Percentiles rank a stretch among this genome's conserved stretches.
phyloP scores from a whole-genome alignment of 2,797 vertebrate genomes.

The Mastacembelus armatus region DNA sequence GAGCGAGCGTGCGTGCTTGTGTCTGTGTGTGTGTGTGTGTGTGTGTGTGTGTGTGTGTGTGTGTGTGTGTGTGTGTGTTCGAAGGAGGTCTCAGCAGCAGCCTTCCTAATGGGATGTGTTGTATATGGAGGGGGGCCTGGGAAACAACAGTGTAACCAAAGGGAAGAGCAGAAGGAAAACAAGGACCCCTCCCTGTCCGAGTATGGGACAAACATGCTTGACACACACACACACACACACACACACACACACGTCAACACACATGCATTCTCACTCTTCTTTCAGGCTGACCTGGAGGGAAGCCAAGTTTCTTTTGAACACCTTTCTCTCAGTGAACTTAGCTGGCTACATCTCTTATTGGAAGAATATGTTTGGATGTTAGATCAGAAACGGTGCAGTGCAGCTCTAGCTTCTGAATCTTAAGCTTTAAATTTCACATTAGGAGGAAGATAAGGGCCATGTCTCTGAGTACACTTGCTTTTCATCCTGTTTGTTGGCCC shows the following conservation, averaged over 20 bases:
- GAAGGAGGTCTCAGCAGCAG: conserved; percentile 52
- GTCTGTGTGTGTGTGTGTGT: conserved; percentile 32
- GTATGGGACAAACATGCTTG: conserved; percentile 70
- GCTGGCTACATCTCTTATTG: conserved; percentile 25
- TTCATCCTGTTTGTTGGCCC: conserved; percentile 69
- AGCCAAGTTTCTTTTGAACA: conserved; percentile 56
- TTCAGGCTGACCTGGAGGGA: conserved; percentile 48
- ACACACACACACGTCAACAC: conserved; percentile 52
- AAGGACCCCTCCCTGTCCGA: conserved; percentile 79
- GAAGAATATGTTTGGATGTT: conserved; percentile 59
- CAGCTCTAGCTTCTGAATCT: conserved; percentile 7
- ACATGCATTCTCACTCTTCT: conserved; percentile 38
- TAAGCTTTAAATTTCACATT: conserved; percentile 14
- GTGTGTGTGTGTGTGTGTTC: conserved; percentile 31
- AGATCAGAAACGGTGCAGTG: conserved; percentile 14
- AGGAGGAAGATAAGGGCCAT: conserved; percentile 30
- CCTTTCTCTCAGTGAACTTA: conserved; percentile 26
- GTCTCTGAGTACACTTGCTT: conserved; percentile 45
- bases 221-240: conserved; percentile 62
- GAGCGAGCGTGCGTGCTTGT: too few relatives aligned
- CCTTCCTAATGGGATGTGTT: conserved; percentile 77
- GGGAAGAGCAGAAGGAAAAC: conserved; percentile 79
- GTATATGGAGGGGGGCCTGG: conserved; percentile 64
- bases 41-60: conserved; percentile 31
- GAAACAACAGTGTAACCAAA: conserved; percentile 81